These are phyloP conservation scores for Phaethon lepturus DNA, from an alignment of 2,113 vertebrate species.

Conservation along the genomic window DNA sequence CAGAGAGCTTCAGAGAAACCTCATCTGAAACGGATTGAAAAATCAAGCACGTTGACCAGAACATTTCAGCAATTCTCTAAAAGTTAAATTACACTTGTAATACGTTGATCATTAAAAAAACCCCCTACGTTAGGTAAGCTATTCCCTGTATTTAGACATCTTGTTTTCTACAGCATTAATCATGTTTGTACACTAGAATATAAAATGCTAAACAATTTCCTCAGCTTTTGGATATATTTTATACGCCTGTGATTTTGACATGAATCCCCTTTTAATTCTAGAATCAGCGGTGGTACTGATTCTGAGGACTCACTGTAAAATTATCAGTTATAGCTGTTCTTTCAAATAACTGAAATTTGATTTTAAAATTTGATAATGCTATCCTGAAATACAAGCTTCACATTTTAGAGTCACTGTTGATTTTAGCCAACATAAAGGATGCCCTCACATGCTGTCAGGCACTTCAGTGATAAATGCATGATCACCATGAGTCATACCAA, in stretches of 20 bases:
- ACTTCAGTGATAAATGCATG: background rate
- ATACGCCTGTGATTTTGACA: background rate
- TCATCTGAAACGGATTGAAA: conserved; percentile 77
- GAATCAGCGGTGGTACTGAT: background rate
- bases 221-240: background rate
- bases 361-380: background rate
- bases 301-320: background rate
- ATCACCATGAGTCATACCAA: background rate
- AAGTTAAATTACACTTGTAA: background rate
- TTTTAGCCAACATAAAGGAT: background rate
- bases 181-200: background rate
- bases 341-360: background rate
- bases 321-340: background rate
- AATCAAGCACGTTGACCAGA: background rate
- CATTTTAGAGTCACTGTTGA: background rate
- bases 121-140: background rate
- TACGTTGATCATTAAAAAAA: background rate
- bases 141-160: background rate
- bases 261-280: background rate
- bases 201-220: background rate
- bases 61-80: background rate
- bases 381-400: background rate
- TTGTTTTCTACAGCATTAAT: background rate
- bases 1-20: conserved; percentile 72
- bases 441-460: background rate